A percentile compares a stretch with the other conserved stretches of the same genome.
Evolutionary conservation across 2,888 invertebrate genomes (phyloP).

Genomic region (Caenorhabditis sp.): DNA sequence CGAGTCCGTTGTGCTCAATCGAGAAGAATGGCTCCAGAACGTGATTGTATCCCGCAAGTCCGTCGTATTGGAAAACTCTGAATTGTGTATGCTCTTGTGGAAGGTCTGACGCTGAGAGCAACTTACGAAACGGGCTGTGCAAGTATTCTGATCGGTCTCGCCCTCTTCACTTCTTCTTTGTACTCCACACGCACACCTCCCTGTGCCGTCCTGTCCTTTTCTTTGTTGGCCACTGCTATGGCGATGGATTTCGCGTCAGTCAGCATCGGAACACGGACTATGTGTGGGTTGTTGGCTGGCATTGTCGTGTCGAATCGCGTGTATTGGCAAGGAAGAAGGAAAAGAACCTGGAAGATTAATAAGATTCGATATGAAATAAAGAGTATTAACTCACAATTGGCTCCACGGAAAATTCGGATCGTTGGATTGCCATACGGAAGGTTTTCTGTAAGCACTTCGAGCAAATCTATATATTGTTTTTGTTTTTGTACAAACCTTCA

Average conservation of each 20-base stretch:
- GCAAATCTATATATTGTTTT: neutral
- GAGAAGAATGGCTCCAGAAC: conserved; percentile 32
- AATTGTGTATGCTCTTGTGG: neutral
- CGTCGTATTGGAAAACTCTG: conserved; percentile 19
- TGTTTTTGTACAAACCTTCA: conserved; percentile 2
- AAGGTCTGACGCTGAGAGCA: neutral
- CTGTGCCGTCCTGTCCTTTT: neutral
- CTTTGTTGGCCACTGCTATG: conserved; percentile 1
- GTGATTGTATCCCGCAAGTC: neutral
- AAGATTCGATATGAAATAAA: neutral
- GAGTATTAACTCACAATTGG: conserved; percentile 1
- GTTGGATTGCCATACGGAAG: conserved; percentile 13
- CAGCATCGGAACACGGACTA: conserved; percentile 43
- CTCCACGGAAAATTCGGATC: neutral
- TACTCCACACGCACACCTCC: conserved; percentile 2
- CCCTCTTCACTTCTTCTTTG: conserved; percentile 6
- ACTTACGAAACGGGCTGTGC: conserved; percentile 4
- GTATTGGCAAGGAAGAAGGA: conserved; percentile 39
- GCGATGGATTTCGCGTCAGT: conserved; percentile 1
- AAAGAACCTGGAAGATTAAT: conserved; percentile 25
- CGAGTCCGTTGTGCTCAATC: conserved; percentile 27
- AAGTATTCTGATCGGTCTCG: conserved; percentile 11
- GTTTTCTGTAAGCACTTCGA: conserved; percentile 18
- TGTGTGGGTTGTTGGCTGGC: conserved; percentile 29
- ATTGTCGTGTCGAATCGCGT: conserved; percentile 34